phyloP scores from a whole-genome alignment of 2,888 invertebrate species.

The Aspidiotus rigidus region DNA sequence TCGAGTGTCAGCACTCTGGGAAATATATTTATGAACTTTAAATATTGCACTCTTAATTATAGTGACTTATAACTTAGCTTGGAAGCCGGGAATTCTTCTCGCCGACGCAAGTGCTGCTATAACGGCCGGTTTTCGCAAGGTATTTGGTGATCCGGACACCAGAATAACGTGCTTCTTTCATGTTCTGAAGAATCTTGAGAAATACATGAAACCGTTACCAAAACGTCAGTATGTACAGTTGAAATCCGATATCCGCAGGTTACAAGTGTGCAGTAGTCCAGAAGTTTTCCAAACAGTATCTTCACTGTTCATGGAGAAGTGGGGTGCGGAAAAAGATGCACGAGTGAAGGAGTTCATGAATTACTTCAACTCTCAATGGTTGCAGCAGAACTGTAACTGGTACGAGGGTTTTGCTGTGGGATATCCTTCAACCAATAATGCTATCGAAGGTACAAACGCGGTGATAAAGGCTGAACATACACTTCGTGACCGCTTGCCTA shows the following conservation, averaged over 20 bases:
- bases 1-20: too few species aligned
- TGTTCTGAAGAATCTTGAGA: conserved; percentile 31
- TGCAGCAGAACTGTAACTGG: conserved; percentile 4
- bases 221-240: neutral
- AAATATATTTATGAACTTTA: too few species aligned
- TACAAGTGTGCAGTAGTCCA: neutral
- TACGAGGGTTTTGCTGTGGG: conserved; percentile 11
- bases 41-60: too few species aligned
- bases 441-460: conserved; percentile 12
- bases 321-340: neutral
- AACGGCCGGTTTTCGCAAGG: conserved; percentile 28
- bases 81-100: too few species aligned
- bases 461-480: conserved; percentile 13
- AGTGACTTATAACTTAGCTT: too few species aligned
- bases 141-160: conserved; percentile 27
- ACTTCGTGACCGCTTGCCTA: conserved; percentile 21
- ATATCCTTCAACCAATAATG: conserved; percentile 9
- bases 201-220: conserved; percentile 23
- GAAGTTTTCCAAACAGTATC: conserved; percentile 11
- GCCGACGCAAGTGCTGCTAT: conserved; percentile 33
- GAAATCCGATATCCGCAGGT: conserved; percentile 8
- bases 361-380: conserved; percentile 18
- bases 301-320: conserved; percentile 11
- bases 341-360: conserved; percentile 7
- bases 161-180: conserved; percentile 32